A percentile compares a stretch with the other conserved stretches of the same genome.
Evolutionary conservation across 2,113 vertebrate species (phyloP).

Genomic region (Seriola rivoliana): DNA sequence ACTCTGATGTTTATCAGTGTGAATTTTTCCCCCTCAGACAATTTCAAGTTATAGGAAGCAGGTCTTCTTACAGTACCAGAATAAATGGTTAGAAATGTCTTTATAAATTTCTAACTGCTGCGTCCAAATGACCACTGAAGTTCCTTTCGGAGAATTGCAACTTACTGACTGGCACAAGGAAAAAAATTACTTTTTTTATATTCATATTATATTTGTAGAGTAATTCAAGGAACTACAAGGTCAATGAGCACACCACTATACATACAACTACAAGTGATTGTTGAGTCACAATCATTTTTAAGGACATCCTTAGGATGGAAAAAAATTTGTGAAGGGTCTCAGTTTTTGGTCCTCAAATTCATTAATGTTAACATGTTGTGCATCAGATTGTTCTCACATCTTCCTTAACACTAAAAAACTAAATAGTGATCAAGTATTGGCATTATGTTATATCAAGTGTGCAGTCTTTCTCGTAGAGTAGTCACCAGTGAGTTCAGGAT

Average conservation of each 20-base stretch:
- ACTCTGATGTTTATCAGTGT: background rate
- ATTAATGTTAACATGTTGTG: background rate
- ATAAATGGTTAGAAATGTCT: background rate
- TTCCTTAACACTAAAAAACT: background rate
- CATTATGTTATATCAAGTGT: background rate
- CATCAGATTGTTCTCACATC: background rate
- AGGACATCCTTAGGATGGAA: background rate
- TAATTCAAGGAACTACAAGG: background rate
- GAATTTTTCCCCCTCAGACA: background rate
- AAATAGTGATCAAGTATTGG: background rate
- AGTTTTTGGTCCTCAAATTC: background rate
- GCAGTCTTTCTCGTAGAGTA: background rate
- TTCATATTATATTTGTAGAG: background rate
- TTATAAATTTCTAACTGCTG: background rate
- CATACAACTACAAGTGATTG: background rate
- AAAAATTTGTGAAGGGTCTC: background rate
- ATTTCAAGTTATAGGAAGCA: background rate
- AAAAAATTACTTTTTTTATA: too few species aligned
- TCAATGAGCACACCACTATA: background rate
- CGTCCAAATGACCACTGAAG: background rate
- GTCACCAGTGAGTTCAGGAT: too few species aligned
- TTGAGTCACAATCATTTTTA: background rate
- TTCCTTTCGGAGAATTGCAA: background rate
- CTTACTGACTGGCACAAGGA: background rate
- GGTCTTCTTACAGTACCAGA: background rate